Evolutionary conservation across 2,797 vertebrate species (phyloP).

Genomic region (Serranus cabrilla): DNA sequence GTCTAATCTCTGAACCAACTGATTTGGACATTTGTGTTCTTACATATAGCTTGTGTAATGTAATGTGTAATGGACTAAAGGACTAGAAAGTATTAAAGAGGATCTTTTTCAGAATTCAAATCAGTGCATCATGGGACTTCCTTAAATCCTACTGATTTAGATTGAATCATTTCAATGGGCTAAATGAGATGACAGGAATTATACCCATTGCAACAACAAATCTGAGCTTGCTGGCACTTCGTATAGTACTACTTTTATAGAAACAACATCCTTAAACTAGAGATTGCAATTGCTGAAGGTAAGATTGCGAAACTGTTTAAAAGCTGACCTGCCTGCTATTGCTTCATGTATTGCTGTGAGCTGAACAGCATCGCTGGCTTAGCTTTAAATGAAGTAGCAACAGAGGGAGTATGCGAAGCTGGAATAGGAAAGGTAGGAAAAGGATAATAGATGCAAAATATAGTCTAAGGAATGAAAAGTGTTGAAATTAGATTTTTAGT

Average conservation of each 20-base stretch:
- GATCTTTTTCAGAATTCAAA: conserved; percentile 39
- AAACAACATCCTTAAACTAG: background rate
- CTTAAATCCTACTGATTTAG: conserved; percentile 25
- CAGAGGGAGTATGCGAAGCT: background rate
- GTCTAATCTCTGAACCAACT: too few relatives aligned
- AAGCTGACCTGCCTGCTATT: background rate
- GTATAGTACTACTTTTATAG: background rate
- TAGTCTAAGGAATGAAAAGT: too few relatives aligned
- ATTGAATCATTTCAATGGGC: conserved; percentile 12
- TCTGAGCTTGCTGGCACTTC: background rate
- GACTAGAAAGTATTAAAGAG: background rate
- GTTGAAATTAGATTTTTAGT: too few relatives aligned
- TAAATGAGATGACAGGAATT: conserved; percentile 22
- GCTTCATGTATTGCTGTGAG: background rate
- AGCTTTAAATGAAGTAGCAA: background rate
- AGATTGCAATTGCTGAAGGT: background rate
- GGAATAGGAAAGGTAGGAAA: background rate
- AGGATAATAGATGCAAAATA: background rate
- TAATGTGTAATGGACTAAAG: too few relatives aligned
- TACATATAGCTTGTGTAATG: too few relatives aligned
- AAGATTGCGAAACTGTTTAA: background rate
- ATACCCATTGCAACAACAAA: conserved; percentile 4
- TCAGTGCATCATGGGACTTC: conserved; percentile 4
- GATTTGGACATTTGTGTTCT: too few relatives aligned
- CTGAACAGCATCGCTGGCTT: too few relatives aligned